Conservation (phyloP, 2,797 vertebrate genomes). For the Sebastes melanostomus region DNA sequence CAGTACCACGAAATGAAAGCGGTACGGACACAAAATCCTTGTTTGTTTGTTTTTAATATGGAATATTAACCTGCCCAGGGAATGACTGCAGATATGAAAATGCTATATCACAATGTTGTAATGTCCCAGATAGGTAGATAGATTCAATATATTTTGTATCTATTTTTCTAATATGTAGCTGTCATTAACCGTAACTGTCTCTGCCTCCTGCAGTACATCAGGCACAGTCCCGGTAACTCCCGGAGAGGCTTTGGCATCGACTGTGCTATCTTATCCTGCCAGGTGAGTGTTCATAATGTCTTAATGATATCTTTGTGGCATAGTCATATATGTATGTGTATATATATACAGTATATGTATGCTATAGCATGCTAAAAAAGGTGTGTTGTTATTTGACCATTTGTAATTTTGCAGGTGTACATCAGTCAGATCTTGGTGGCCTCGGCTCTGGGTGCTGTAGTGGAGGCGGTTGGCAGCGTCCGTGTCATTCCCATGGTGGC, state of each 20-base stretch:
- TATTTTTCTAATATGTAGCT: not conserved
- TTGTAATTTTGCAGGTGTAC: slow-evolving; percentile 86
- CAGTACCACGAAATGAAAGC: slow-evolving; percentile 97
- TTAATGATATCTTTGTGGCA: slow-evolving; percentile 75
- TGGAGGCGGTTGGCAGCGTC: slow-evolving; percentile 88
- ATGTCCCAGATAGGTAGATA: not conserved
- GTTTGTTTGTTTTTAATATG: not conserved
- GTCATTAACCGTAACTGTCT: not conserved
- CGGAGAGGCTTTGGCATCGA: slow-evolving; percentile 96
- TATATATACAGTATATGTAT: not conserved
- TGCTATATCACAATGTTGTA: not conserved
- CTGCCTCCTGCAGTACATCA: slow-evolving; percentile 87
- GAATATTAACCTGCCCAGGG: not conserved
- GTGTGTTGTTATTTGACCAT: not conserved
- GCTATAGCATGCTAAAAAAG: not conserved
- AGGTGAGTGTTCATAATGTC: slow-evolving; percentile 79
- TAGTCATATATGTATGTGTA: slow-evolving; percentile 70
- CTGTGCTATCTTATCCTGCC: slow-evolving; percentile 96
- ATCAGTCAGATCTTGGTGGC: slow-evolving; percentile 98
- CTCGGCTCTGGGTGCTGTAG: slow-evolving; percentile 89
- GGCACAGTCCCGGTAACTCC: slow-evolving; percentile 94
- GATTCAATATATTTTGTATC: too few species aligned
- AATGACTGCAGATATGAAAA: not conserved
- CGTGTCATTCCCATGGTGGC: slow-evolving; percentile 94
- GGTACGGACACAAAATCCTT: slow-evolving; percentile 71